These are phyloP conservation scores for Drosophila kepulauana DNA, from an alignment of 1,140 invertebrate genomes.

Conservation along the genomic window DNA sequence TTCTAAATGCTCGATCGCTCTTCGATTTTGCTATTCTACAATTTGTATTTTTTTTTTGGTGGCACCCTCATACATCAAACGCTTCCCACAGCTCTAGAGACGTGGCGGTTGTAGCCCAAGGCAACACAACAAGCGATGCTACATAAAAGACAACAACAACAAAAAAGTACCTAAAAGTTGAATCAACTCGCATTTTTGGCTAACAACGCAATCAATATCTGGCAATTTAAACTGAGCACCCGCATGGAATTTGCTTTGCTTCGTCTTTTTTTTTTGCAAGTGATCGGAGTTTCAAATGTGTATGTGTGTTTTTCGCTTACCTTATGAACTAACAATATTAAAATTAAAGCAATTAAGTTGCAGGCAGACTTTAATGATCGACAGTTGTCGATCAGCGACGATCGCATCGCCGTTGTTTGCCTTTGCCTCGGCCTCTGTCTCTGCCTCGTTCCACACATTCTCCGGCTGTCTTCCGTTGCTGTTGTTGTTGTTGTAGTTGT, in stretches of 20 bases:
- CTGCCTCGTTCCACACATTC: conserved; percentile 69
- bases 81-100: conserved; percentile 18
- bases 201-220: conserved; percentile 38
- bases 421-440: conserved; percentile 52
- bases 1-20: not conserved
- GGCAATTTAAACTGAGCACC: conserved; percentile 45
- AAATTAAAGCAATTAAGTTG: conserved; percentile 84
- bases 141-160: too few relatives aligned
- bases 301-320: conserved; percentile 52
- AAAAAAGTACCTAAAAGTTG: conserved; percentile 48
- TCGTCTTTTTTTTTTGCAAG: conserved; percentile 32
- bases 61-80: conserved; percentile 34
- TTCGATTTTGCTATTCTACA: conserved; percentile 13
- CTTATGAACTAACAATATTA: conserved; percentile 82
- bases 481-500: conserved; percentile 23
- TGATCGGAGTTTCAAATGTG: conserved; percentile 23
- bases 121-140: conserved; percentile 11
- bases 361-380: conserved; percentile 82
- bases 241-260: conserved; percentile 55
- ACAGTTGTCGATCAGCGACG: conserved; percentile 68
- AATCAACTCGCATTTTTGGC: conserved; percentile 54
- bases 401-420: conserved; percentile 45
- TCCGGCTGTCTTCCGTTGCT: conserved; percentile 60
- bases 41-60: not conserved
- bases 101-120: conserved; percentile 31